Percentiles rank a stretch among this genome's conserved stretches.
Conservation (phyloP, 2,797 vertebrate species). For the Neopelma chrysocephalum region DNA sequence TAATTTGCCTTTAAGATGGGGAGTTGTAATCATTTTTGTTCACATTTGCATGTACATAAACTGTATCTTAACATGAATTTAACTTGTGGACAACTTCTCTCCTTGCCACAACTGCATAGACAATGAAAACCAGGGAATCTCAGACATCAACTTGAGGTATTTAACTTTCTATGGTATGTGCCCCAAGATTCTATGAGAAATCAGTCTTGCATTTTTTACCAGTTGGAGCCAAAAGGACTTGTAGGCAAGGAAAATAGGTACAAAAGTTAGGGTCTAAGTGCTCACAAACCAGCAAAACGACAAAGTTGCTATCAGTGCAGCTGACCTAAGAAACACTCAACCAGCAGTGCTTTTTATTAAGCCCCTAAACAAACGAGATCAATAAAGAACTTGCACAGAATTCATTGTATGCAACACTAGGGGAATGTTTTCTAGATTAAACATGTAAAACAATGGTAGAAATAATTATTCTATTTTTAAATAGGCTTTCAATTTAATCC, state of each 20-base stretch:
- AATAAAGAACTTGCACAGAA: neutral
- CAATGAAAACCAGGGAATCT: neutral
- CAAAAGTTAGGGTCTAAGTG: neutral
- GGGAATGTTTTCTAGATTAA: neutral
- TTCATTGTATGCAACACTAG: neutral
- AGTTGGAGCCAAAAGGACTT: neutral
- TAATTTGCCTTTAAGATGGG: neutral
- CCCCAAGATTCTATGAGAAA: neutral
- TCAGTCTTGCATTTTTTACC: neutral
- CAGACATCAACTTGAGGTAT: neutral
- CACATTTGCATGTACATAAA: neutral
- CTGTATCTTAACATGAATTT: neutral
- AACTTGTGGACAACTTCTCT: neutral
- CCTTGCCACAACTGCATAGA: neutral
- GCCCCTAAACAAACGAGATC: neutral
- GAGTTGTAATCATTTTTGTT: neutral
- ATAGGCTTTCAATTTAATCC: neutral
- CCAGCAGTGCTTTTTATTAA: neutral
- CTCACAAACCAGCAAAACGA: neutral
- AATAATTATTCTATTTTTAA: neutral
- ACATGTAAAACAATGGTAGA: neutral
- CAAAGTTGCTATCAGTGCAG: neutral
- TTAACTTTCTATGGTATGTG: neutral
- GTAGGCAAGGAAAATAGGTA: neutral
- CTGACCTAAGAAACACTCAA: neutral